Evolutionary conservation across 2,797 vertebrate species (phyloP).

Genomic region (Muscicapa comitata): DNA sequence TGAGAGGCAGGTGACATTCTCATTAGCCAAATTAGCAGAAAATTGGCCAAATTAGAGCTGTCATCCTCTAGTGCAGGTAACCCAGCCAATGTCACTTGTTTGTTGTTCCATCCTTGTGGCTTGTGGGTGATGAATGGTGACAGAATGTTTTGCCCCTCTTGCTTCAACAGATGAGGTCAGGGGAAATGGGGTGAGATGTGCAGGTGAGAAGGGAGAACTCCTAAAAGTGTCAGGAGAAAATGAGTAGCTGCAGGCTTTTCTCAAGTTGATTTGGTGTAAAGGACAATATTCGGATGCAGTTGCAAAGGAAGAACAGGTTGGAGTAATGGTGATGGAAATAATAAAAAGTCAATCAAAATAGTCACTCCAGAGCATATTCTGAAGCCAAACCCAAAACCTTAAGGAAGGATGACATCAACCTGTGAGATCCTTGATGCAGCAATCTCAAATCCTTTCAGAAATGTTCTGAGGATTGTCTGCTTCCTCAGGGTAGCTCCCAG

Average conservation of each 20-base stretch:
- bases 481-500: background rate
- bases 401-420: background rate
- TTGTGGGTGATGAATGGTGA: background rate
- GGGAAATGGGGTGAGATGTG: background rate
- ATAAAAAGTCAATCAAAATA: background rate
- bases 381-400: background rate
- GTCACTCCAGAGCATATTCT: background rate
- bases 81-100: background rate
- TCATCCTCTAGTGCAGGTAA: background rate
- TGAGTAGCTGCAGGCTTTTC: background rate
- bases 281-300: accelerated
- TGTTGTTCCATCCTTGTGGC: background rate
- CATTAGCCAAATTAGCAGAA: background rate
- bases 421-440: background rate
- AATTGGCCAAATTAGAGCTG: background rate
- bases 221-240: background rate
- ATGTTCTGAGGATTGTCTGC: background rate
- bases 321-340: background rate
- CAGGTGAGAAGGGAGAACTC: background rate
- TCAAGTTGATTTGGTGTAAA: background rate
- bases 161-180: background rate
- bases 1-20: background rate
- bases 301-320: background rate
- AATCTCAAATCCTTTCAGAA: background rate
- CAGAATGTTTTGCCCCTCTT: background rate